Evolutionary conservation across 2,113 vertebrate genomes (phyloP).

Genomic region (Dicerorhinus sumatrensis): DNA sequence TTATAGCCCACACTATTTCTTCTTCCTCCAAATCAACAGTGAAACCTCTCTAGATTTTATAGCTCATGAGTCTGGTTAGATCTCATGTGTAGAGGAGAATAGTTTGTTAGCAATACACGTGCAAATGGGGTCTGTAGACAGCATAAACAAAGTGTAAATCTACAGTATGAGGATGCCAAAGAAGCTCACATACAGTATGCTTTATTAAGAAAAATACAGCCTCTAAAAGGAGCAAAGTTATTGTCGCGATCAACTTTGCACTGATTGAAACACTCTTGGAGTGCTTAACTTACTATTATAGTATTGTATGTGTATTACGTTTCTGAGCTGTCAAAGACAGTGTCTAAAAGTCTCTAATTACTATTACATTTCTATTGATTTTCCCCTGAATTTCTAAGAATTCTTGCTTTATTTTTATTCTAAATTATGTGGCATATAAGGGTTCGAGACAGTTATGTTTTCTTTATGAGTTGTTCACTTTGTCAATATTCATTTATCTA

Average conservation of each 20-base stretch:
- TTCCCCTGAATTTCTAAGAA: neutral
- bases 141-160: neutral
- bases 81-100: neutral
- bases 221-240: neutral
- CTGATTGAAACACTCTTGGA: neutral
- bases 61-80: neutral
- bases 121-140: neutral
- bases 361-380: neutral
- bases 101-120: neutral
- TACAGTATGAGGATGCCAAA: neutral
- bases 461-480: neutral
- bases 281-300: neutral
- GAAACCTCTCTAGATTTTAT: neutral
- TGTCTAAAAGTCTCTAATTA: neutral
- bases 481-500: neutral
- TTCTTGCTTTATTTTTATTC: conserved; percentile 18
- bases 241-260: neutral
- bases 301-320: neutral
- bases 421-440: neutral
- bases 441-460: neutral
- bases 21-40: neutral
- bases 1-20: neutral
- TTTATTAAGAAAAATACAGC: conserved; percentile 11
- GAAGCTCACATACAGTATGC: neutral
- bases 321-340: neutral